These are phyloP conservation scores for Tupaia chinensis DNA, from an alignment of 2,113 vertebrate species.

Conservation along the genomic window DNA sequence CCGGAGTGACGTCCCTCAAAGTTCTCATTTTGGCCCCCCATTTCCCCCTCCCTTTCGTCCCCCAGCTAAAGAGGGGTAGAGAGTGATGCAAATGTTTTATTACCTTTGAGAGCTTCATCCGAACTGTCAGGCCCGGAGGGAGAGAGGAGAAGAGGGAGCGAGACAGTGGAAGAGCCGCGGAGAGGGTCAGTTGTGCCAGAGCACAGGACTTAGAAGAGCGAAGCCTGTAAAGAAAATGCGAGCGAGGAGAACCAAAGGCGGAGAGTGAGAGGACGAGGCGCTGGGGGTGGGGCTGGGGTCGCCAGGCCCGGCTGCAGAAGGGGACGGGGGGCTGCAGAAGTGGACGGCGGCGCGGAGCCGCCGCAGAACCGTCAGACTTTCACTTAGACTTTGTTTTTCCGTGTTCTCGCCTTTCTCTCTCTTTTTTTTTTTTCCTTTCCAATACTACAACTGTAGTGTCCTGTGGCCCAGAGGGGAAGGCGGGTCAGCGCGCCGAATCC, in stretches of 20 bases:
- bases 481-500: neutral
- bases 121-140: conserved; percentile 83
- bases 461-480: neutral
- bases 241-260: neutral
- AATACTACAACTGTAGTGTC: neutral
- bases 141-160: neutral
- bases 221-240: neutral
- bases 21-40: conserved; percentile 73
- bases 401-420: neutral
- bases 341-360: neutral
- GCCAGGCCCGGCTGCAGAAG: neutral
- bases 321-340: neutral
- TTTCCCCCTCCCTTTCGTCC: conserved; percentile 47
- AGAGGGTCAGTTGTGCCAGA: conserved; percentile 46
- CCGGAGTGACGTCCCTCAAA: conserved; percentile 76
- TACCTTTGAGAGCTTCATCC: conserved; percentile 88
- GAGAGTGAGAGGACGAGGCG: neutral
- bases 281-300: neutral
- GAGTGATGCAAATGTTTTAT: conserved; percentile 90
- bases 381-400: conserved; percentile 32
- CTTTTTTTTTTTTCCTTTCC: neutral
- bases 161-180: neutral
- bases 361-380: conserved; percentile 29
- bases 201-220: neutral
- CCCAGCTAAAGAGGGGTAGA: conserved; percentile 86